Evolutionary conservation across 2,113 vertebrate genomes (phyloP).

Genomic region (Heteronetta atricapilla): DNA sequence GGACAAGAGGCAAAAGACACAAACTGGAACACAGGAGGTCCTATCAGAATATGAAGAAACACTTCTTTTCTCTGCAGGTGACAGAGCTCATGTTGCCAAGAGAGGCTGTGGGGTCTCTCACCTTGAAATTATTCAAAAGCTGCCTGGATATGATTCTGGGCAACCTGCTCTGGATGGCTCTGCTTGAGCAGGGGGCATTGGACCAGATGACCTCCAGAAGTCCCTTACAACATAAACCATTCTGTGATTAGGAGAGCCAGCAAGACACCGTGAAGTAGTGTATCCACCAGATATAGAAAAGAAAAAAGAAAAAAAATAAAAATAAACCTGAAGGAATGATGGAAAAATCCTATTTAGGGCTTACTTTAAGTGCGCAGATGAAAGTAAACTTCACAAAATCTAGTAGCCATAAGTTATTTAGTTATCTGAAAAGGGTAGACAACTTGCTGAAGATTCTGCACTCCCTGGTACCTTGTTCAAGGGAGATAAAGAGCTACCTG

Average conservation of each 20-base stretch:
- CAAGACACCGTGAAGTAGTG: neutral
- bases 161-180: neutral
- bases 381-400: neutral
- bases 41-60: neutral
- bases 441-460: neutral
- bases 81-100: neutral
- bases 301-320: neutral
- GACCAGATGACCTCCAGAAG: neutral
- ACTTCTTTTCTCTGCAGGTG: too few relatives aligned
- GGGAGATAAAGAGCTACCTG: neutral
- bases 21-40: neutral
- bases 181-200: neutral
- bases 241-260: neutral
- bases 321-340: neutral
- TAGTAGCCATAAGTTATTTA: neutral
- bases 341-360: neutral
- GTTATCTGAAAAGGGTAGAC: neutral
- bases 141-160: neutral
- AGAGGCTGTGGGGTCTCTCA: neutral
- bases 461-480: neutral
- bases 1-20: neutral
- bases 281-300: too few relatives aligned
- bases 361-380: neutral
- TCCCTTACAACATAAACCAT: neutral
- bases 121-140: neutral